Conservation (phyloP, 2,797 vertebrate genomes). For the Carcharodon carcharias region DNA sequence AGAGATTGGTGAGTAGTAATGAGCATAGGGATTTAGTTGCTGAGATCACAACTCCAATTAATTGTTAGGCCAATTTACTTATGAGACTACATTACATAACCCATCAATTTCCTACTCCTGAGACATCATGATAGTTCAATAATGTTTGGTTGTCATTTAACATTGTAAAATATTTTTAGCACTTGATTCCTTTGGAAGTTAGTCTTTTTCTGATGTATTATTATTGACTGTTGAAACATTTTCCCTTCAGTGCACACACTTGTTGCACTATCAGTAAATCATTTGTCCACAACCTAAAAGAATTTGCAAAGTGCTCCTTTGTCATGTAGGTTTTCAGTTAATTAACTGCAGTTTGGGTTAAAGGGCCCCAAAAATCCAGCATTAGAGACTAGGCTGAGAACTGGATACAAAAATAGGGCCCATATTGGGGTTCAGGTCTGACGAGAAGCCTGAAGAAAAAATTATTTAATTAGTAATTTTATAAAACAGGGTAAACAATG, state of each 20-base stretch:
- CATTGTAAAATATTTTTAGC: background rate
- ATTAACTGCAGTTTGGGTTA: background rate
- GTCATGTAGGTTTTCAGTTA: background rate
- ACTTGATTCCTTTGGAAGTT: background rate
- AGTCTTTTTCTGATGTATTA: background rate
- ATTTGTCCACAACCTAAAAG: background rate
- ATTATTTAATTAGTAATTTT: background rate
- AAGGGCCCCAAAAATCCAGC: background rate
- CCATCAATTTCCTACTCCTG: background rate
- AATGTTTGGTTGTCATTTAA: background rate
- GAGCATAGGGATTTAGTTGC: conserved; percentile 27
- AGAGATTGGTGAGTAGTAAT: conserved; percentile 18
- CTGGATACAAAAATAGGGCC: background rate
- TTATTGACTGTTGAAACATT: background rate
- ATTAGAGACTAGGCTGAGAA: background rate
- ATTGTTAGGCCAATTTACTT: background rate
- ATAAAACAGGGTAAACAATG: background rate
- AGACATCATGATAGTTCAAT: background rate
- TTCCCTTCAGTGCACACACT: background rate
- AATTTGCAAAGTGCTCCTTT: background rate
- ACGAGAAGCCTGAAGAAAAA: background rate
- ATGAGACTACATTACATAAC: background rate
- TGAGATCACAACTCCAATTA: conserved; percentile 12
- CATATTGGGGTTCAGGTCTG: background rate
- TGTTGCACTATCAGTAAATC: background rate